A percentile compares a stretch with the other conserved stretches of the same genome.
phyloP scores from a whole-genome alignment of 2,797 vertebrate species.

The Myotis planiceps region DNA sequence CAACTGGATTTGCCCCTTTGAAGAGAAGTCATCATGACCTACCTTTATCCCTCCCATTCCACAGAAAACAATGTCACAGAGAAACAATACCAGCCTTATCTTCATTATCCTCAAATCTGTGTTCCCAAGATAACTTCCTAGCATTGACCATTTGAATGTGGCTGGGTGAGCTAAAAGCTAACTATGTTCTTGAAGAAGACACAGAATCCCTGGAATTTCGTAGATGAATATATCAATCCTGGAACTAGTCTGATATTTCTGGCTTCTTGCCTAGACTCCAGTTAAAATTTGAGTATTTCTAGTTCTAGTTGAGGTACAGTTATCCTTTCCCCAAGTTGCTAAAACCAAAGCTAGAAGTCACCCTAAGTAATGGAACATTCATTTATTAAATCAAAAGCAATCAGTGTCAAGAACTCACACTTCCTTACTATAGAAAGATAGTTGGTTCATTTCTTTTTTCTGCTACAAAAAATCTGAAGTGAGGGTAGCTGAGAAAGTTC shows the following conservation, averaged over 20 bases:
- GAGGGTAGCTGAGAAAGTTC: not conserved
- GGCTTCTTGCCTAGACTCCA: slow-evolving; percentile 2
- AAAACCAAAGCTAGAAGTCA: slow-evolving; percentile 11
- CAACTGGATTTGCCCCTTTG: not conserved
- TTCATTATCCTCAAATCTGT: not conserved
- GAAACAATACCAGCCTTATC: not conserved
- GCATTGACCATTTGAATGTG: not conserved
- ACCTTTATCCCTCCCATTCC: not conserved
- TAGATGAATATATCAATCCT: not conserved
- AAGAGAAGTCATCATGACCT: not conserved
- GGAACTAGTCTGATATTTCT: slow-evolving; percentile 26
- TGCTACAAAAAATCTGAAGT: not conserved
- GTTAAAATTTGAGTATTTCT: slow-evolving; percentile 33
- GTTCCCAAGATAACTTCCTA: not conserved
- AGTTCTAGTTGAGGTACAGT: not conserved
- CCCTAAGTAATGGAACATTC: slow-evolving; percentile 9
- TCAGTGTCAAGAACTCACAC: not conserved
- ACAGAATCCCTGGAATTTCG: not conserved
- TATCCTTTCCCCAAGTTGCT: slow-evolving; percentile 19
- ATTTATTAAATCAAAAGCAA: slow-evolving; percentile 24
- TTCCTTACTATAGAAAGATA: not conserved
- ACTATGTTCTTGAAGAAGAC: not conserved
- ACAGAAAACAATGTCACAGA: not conserved
- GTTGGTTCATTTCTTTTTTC: not conserved
- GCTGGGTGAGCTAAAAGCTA: not conserved